phyloP scores from a whole-genome alignment of 1,140 invertebrate species.

The Gonatopus flavifemur region DNA sequence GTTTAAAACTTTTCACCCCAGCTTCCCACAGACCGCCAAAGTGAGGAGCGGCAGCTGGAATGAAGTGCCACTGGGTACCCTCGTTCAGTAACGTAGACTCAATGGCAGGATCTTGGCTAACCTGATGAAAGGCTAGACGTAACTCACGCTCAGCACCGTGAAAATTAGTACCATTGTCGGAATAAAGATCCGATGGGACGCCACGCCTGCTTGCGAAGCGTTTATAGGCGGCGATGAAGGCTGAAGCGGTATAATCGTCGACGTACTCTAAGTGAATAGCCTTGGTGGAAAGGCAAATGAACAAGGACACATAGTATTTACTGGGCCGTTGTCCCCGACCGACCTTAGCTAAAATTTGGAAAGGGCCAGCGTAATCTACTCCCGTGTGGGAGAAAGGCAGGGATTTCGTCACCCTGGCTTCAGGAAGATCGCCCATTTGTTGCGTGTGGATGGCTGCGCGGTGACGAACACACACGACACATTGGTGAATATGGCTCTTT shows the following conservation, averaged over 20 bases:
- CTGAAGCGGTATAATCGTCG: background rate
- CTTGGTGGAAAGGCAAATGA: constrained; percentile 11
- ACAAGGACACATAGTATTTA: no score
- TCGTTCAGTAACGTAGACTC: background rate
- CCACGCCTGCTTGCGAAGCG: background rate
- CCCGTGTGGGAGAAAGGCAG: constrained; percentile 26
- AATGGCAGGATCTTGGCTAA: background rate
- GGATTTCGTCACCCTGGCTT: constrained; percentile 21
- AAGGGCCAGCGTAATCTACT: constrained; percentile 14
- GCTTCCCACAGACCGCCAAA: constrained; percentile 5
- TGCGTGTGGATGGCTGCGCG: constrained; percentile 32
- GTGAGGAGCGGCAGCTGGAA: constrained; percentile 1
- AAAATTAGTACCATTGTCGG: constrained; percentile 6
- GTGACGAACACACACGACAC: constrained; percentile 17
- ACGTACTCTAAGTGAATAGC: background rate
- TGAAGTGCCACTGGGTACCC: background rate
- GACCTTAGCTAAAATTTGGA: constrained; percentile 24
- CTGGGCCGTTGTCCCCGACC: constrained; percentile 3
- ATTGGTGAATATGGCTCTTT: constrained; percentile 8
- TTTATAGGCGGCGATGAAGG: constrained; percentile 2
- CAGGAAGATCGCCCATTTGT: constrained; percentile 43
- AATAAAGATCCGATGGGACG: background rate
- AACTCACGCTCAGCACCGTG: constrained; percentile 2
- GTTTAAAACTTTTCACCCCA: background rate
- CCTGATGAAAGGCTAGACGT: background rate